These are phyloP conservation scores for Tinea pellionella DNA, from an alignment of 2,888 invertebrate species.

Conservation along the genomic window DNA sequence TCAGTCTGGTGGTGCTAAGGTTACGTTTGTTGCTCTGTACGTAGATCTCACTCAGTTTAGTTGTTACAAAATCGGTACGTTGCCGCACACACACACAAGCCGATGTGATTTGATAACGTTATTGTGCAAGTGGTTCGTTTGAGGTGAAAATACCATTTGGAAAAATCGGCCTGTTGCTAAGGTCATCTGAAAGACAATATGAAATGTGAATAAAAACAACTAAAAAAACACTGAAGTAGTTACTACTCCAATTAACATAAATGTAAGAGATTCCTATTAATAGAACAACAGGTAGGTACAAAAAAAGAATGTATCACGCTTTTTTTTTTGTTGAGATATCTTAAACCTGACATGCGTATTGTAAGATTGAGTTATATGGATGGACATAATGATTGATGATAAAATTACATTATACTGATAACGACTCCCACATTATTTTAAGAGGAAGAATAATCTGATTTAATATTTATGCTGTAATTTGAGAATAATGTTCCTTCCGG, in stretches of 20 bases:
- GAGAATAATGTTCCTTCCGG: too few relatives aligned
- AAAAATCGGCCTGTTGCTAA: neutral
- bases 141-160: neutral
- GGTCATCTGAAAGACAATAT: too few relatives aligned
- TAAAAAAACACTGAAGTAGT: too few relatives aligned
- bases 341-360: neutral
- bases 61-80: conserved; percentile 1
- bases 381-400: conserved; percentile 4
- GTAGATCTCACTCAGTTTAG: neutral
- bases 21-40: neutral
- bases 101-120: conserved; percentile 1
- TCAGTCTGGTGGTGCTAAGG: neutral
- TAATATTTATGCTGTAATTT: neutral
- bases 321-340: neutral
- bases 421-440: neutral
- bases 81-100: neutral
- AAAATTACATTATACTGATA: neutral
- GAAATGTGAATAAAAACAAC: too few relatives aligned
- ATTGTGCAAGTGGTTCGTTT: conserved; percentile 7
- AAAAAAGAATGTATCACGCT: neutral
- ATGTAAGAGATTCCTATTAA: too few relatives aligned
- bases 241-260: too few relatives aligned
- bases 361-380: neutral
- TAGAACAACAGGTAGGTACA: neutral
- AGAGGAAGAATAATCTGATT: neutral